Conservation (phyloP, 2,888 invertebrate genomes). For the Euspilapteryx auroguttella region DNA sequence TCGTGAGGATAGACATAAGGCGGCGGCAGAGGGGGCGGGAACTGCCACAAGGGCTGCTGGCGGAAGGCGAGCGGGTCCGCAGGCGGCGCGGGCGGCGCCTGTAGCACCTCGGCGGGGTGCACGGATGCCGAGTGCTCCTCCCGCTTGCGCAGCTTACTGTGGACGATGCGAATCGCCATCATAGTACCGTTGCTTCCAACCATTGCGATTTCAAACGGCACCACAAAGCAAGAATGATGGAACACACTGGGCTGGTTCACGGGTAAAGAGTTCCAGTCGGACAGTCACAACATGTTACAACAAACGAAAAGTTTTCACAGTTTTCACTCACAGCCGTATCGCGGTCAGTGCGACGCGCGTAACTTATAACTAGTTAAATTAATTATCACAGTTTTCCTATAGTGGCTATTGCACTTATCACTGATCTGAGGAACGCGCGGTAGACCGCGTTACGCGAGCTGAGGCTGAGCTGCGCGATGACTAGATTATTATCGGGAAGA, state of each 20-base stretch:
- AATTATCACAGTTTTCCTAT: slow-evolving; percentile 51
- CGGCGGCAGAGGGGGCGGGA: slow-evolving; percentile 78
- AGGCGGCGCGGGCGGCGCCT: slow-evolving; percentile 49
- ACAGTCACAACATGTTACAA: slow-evolving; percentile 53
- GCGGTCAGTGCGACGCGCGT: slow-evolving; percentile 34
- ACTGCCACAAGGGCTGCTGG: slow-evolving; percentile 80
- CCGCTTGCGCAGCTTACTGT: slow-evolving; percentile 86
- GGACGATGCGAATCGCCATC: slow-evolving; percentile 88
- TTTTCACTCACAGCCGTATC: slow-evolving; percentile 57
- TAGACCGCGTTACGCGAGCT: slow-evolving; percentile 51
- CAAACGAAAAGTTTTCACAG: slow-evolving; percentile 21
- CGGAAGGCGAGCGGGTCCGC: slow-evolving; percentile 64
- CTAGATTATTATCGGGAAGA: slow-evolving; percentile 54
- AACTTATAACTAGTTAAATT: slow-evolving; percentile 55
- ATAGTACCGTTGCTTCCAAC: slow-evolving; percentile 85
- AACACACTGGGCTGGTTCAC: slow-evolving; percentile 52
- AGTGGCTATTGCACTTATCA: slow-evolving; percentile 60
- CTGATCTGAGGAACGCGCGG: slow-evolving; percentile 59
- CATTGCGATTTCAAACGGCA: slow-evolving; percentile 61
- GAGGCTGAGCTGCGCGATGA: slow-evolving; percentile 44
- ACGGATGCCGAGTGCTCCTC: slow-evolving; percentile 76
- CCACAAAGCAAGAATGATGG: slow-evolving; percentile 46
- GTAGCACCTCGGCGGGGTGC: slow-evolving; percentile 69
- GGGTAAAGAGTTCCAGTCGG: slow-evolving; percentile 53
- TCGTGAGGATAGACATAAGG: slow-evolving; percentile 77